Evolutionary conservation across 2,113 vertebrate species (phyloP), one percentile per base, ranked within the genome.

Genomic region (Dipodomys stephensi): DNA sequence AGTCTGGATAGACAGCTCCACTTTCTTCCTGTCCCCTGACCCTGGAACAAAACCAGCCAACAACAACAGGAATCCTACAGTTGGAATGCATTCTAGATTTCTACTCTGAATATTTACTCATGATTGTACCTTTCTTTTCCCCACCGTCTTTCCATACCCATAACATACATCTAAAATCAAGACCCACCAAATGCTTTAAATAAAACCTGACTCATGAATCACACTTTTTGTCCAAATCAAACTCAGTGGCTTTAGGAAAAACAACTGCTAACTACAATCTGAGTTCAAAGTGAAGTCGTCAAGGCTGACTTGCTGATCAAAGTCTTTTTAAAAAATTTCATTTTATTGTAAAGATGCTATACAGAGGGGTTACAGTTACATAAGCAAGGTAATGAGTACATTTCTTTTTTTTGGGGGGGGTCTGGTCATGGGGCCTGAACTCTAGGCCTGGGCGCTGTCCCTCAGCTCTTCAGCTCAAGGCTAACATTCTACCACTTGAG

Each of bases 1-100:
- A 22, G 32, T 90, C 93, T 93, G 81, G 74, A 91, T 39, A 71
- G 64, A 83, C 27, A 23, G 46, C 32, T n/a, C 39, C 22, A 9
- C 57, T 78, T 57, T 53, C 32, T n/a, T 6, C 32, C 69, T n/a
- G 12, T 10, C 84, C 76, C 84, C 76, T 44, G 8, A 49, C 57
- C 30, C 65, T 81, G 84, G 87, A 78, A 72, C 79, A 77, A 90
- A 91, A 4, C 74, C 78, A 32, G 95, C 97, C 97, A 97, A 95
- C 73, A 95, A 71, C 60, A 95, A 89, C 94, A 96, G 11, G 35
- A 82, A 85, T 25, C 74, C 32, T n/a, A 64, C 94, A 93, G 92
- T 85, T 92, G 96, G 93, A 96, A 95, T 82, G 74, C 78, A 67
- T 91, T 97, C 93, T 91, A 84, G 78, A 57, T 93, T 89, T 95